Evolutionary conservation across 2,888 invertebrate genomes (phyloP), one percentile per base, ranked within the genome.

Genomic region (Pycnomerus fuliginosus): DNA sequence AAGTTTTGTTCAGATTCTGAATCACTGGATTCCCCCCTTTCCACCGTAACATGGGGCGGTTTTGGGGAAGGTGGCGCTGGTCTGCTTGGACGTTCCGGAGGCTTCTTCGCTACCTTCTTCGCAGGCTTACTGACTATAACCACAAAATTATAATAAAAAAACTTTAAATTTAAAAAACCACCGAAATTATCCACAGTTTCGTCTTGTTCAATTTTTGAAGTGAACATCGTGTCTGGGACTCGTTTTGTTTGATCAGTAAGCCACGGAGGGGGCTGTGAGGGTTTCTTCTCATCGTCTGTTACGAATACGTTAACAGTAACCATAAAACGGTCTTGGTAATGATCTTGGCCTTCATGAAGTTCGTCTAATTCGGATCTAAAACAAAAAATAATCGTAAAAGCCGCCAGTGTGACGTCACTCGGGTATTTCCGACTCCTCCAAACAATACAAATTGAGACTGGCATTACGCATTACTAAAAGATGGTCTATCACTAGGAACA

Each of bases 151-250:
- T 14, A 43, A 43, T 31, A 40, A 38, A 40, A 42, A 45, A 4
- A 20, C 22, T 3, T 3, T 8, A 44, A 42, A 34, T 15, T 24
- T 15, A 14, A 58, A n/a, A n/a, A n/a, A 64, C 73, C 64, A 87
- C 88, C 86, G 67, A 90, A 91, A 65, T 87, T 89, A 60, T 91
- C 90, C 15, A 87, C 76, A 60, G 86, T 85, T 69, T 91, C 90
- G 48, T 89, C 89, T 71, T 85, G 83, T 68, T 92, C 92, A 39
- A 90, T 69, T 39, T 83, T 83, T 0, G 87, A 84, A 2, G 84
- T 82, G 68, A 92, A 92, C 1, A 92, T 71, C 0, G 84, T 75
- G 48, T 78, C 76, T 1, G 80, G 74, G 41, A 67, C 65, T 1
- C 80, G 70, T 56, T 73, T 75, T 0, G 80, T 78, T 53, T 81